A percentile compares a stretch with the other conserved stretches of the same genome.
Conservation (phyloP, 1,140 invertebrate species). For the Trachymyrmex septentrionalis region DNA sequence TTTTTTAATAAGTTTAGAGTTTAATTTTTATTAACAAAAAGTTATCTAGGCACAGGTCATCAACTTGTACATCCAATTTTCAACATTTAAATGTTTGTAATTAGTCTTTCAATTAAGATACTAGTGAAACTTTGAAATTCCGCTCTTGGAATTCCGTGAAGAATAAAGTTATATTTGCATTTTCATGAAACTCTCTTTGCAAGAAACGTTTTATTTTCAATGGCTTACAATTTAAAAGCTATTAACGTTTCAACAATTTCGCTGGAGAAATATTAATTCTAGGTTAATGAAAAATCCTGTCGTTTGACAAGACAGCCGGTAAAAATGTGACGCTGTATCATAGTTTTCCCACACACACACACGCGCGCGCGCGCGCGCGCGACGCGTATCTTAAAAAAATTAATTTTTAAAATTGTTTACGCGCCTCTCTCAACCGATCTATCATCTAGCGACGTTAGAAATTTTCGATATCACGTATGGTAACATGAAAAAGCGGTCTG, state of each 20-base stretch:
- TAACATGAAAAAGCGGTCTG: background rate
- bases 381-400: conserved; percentile 10
- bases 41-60: background rate
- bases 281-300: conserved; percentile 15
- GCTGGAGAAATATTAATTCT: conserved; percentile 7
- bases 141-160: conserved; percentile 2
- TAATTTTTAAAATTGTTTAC: conserved; percentile 44
- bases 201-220: background rate
- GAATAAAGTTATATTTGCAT: conserved; percentile 28
- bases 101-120: conserved; percentile 35
- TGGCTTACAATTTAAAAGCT: conserved; percentile 1
- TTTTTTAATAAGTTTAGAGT: conserved; percentile 6
- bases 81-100: conserved; percentile 31
- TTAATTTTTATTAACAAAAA: conserved; percentile 25
- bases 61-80: conserved; percentile 37
- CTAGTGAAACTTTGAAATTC: conserved; percentile 10
- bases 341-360: too few relatives aligned
- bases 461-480: conserved; percentile 49
- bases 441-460: conserved; percentile 47
- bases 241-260: conserved; percentile 13
- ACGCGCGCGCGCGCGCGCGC: background rate
- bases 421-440: conserved; percentile 9
- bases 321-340: background rate
- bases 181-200: conserved; percentile 8
- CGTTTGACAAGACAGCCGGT: background rate